A percentile compares a stretch with the other conserved stretches of the same genome.
Evolutionary conservation across 2,113 vertebrate genomes (phyloP).

Genomic region (Boleophthalmus pectinirostris): DNA sequence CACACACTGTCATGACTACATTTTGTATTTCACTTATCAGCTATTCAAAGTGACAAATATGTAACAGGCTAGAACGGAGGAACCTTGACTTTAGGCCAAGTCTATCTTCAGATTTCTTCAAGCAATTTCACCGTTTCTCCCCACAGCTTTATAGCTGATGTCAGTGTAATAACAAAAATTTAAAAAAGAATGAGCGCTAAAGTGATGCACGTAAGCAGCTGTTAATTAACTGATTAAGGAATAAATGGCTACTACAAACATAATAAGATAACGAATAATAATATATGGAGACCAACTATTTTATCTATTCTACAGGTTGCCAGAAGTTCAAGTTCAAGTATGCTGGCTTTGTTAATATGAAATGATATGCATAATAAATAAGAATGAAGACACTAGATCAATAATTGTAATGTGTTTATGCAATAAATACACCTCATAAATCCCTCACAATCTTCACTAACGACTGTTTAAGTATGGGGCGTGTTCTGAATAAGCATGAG

Average conservation of each 20-base stretch:
- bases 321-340: not conserved
- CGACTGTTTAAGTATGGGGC: not conserved
- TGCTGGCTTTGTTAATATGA: not conserved
- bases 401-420: conserved; percentile 3
- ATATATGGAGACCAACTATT: not conserved
- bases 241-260: too few relatives aligned
- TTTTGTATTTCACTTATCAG: not conserved
- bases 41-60: not conserved
- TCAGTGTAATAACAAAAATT: not conserved
- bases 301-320: not conserved
- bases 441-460: conserved; percentile 1
- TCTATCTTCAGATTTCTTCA: not conserved
- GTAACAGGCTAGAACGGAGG: not conserved
- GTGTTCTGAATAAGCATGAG: not conserved
- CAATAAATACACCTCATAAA: conserved; percentile 4
- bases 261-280: not conserved
- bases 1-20: conserved; percentile 1
- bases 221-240: too few relatives aligned
- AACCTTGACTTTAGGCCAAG: not conserved
- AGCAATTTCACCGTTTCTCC: not conserved
- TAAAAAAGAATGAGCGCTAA: too few relatives aligned
- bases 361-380: not conserved
- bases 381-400: not conserved
- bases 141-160: too few relatives aligned
- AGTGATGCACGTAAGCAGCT: too few relatives aligned